Evolutionary conservation across 2,113 vertebrate genomes (phyloP).

Genomic region (Herpetotheres cachinnans): DNA sequence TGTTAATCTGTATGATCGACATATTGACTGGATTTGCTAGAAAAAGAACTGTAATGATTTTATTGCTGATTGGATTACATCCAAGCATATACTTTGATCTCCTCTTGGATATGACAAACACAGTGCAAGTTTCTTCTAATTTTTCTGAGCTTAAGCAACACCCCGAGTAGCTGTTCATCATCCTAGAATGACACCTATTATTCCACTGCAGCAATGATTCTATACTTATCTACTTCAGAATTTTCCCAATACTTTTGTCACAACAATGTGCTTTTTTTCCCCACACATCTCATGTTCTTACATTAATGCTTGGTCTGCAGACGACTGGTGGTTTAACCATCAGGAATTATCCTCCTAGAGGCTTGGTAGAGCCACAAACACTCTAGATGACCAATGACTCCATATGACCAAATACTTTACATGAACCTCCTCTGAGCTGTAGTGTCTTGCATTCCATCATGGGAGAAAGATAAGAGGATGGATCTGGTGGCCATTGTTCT

Average conservation of each 20-base stretch:
- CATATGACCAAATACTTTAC: not conserved
- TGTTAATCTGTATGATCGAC: slow-evolving; percentile 42
- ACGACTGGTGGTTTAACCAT: not conserved
- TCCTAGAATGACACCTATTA: not conserved
- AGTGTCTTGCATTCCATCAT: not conserved
- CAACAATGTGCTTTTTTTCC: not conserved
- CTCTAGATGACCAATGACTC: not conserved
- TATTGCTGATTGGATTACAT: slow-evolving; percentile 37
- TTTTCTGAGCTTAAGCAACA: slow-evolving; percentile 21
- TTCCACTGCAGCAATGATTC: not conserved
- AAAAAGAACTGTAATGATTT: slow-evolving; percentile 42
- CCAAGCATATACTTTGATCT: slow-evolving; percentile 24
- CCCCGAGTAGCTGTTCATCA: not conserved
- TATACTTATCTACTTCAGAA: not conserved
- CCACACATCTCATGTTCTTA: not conserved
- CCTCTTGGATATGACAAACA: not conserved
- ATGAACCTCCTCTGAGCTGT: not conserved
- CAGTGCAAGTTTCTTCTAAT: not conserved
- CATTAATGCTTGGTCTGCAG: not conserved
- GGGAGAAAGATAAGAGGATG: not conserved
- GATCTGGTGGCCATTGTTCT: not conserved
- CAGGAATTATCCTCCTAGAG: not conserved
- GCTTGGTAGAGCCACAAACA: not conserved
- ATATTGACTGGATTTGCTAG: slow-evolving; percentile 46
- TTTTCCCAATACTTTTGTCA: not conserved